Conservation (phyloP, 2,797 vertebrate species). For the Macropodus opercularis region DNA sequence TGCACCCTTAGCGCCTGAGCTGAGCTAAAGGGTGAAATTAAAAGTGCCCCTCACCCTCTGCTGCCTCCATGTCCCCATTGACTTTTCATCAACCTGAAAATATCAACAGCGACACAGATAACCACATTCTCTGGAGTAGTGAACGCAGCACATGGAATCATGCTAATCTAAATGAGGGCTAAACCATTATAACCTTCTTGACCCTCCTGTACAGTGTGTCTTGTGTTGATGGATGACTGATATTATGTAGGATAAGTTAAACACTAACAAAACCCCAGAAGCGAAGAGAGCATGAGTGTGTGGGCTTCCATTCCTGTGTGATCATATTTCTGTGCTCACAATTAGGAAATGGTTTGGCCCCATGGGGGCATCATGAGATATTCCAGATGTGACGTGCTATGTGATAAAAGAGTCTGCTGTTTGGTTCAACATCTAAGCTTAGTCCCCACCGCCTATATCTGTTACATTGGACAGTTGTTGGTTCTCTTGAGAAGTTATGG, state of each 20-base stretch:
- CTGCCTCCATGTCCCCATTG: slow-evolving; percentile 33
- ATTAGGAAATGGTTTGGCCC: too few species aligned
- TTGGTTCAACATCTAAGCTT: too few species aligned
- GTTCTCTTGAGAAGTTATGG: too few species aligned
- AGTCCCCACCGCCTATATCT: too few species aligned
- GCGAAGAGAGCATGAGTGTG: not conserved
- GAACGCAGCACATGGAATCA: slow-evolving; percentile 22
- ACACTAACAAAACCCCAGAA: slow-evolving; percentile 4
- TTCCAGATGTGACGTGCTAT: too few species aligned
- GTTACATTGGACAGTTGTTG: too few species aligned
- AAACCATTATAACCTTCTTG: slow-evolving; percentile 53
- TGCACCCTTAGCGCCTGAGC: slow-evolving; percentile 47
- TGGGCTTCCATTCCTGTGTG: not conserved
- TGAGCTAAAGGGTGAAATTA: slow-evolving; percentile 56
- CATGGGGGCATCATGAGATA: too few species aligned
- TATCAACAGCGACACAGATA: slow-evolving; percentile 49
- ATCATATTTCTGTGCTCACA: not conserved
- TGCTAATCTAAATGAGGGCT: slow-evolving; percentile 45
- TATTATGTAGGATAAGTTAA: slow-evolving; percentile 40
- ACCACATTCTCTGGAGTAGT: slow-evolving; percentile 1
- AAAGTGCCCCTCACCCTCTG: slow-evolving; percentile 46
- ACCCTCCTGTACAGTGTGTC: slow-evolving; percentile 33
- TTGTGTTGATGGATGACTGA: slow-evolving; percentile 35
- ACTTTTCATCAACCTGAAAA: slow-evolving; percentile 56
- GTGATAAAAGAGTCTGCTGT: too few species aligned